phyloP scores from a whole-genome alignment of 1,140 invertebrate genomes.

The Rhopalosiphum maidis region DNA sequence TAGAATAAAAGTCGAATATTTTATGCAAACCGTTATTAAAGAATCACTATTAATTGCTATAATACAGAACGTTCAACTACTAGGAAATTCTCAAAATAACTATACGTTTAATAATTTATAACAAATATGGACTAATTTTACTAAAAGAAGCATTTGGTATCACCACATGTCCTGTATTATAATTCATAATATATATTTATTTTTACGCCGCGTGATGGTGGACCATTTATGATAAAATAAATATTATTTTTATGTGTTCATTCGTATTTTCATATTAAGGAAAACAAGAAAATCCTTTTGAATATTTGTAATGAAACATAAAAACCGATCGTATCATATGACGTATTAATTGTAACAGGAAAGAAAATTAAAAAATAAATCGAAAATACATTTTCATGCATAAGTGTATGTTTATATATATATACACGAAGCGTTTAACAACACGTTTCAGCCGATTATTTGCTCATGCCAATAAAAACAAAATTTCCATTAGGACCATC shows the following conservation, averaged over 20 bases:
- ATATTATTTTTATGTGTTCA: not conserved
- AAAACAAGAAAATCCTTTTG: not conserved
- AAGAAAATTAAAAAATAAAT: not conserved
- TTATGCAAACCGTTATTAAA: not conserved
- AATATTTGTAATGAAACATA: not conserved
- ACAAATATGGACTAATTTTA: too few relatives aligned
- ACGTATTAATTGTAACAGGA: not conserved
- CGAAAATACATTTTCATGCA: not conserved
- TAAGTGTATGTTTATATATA: not conserved
- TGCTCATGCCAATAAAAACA: conserved; percentile 20
- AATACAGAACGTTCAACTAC: too few relatives aligned
- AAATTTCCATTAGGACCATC: conserved; percentile 26
- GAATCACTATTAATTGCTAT: too few relatives aligned
- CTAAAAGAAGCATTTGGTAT: too few relatives aligned
- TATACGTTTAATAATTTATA: too few relatives aligned
- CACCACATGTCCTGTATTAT: too few relatives aligned
- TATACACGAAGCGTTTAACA: not conserved
- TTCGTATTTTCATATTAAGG: not conserved
- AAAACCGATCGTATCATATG: not conserved
- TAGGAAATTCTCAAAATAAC: too few relatives aligned
- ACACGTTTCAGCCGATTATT: not conserved
- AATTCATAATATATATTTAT: too few relatives aligned
- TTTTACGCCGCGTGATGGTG: not conserved
- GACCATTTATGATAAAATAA: not conserved
- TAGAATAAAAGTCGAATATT: not conserved